phyloP scores from a whole-genome alignment of 2,113 vertebrate genomes.

The Gopherus flavomarginatus region DNA sequence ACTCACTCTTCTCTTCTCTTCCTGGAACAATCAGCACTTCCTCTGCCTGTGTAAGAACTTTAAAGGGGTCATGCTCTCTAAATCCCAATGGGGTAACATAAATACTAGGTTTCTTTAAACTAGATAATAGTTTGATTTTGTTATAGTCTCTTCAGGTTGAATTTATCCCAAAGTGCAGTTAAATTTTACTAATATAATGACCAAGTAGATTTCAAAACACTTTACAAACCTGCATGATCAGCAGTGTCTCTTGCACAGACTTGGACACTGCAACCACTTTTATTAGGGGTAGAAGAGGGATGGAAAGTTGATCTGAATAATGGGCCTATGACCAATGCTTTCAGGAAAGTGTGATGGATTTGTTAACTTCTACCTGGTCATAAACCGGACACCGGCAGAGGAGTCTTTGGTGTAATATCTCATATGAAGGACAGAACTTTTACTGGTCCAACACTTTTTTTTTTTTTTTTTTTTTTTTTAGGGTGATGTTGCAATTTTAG shows the following conservation, averaged over 20 bases:
- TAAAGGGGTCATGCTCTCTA: too few species aligned
- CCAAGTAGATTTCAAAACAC: conserved; percentile 8
- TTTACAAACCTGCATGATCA: not conserved
- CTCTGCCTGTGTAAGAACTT: too few species aligned
- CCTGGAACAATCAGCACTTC: too few species aligned
- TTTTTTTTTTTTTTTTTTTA: not conserved
- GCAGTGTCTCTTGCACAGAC: not conserved
- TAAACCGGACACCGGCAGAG: conserved; percentile 45
- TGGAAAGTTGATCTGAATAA: not conserved
- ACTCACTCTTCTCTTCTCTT: too few species aligned
- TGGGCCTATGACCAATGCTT: conserved; percentile 46
- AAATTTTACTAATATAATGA: not conserved
- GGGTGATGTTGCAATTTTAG: not conserved
- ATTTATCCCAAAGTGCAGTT: not conserved
- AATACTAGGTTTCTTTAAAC: not conserved
- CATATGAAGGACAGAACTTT: conserved; percentile 30
- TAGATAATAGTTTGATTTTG: not conserved
- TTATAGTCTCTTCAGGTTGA: not conserved
- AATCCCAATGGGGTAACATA: not conserved
- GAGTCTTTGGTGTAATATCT: conserved; percentile 28
- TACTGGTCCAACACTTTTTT: not conserved
- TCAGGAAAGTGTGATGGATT: not conserved
- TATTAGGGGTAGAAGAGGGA: conserved; percentile 14
- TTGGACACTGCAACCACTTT: not conserved
- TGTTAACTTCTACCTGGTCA: conserved; percentile 44